Evolutionary conservation across 2,888 invertebrate species (phyloP), one percentile per base, ranked within the genome.

Genomic region (Sisyra nigra): DNA sequence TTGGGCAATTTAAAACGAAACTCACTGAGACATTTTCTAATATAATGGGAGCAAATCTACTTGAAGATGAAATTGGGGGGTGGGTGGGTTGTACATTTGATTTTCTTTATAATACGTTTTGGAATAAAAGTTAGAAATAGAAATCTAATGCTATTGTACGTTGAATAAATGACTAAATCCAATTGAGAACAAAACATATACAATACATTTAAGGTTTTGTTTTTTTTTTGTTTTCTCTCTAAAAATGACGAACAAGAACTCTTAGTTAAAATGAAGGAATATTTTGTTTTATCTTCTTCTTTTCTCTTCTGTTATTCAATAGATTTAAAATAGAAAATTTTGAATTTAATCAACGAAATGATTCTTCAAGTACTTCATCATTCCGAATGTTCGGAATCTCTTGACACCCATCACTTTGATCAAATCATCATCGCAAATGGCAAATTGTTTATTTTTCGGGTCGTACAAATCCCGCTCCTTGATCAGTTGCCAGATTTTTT

Each of bases 321-420:
- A 41, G 42, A 46, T 45, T 52, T 49, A 52, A 55, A 56, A 57
- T 57, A 57, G 56, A 54, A 53, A 54, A 51, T 55, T 57, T 55
- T 55, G 54, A 57, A 54, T 57, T 67, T 71, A 76, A 55, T 72
- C 72, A 56, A 73, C 66, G 63, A 93, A 92, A 67, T 93, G 94
- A 48, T 79, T 78, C 65, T 91, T 91, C 53, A 96, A 72, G 63
- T 88, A 87, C 62, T 94, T 94, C 83, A 94, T 86, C 94, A 94
- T 94, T 48, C 91, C 93, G 56, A 94, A 94, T 44, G 88, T 88
- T 53, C 87, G 80, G 73, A 96, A 91, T 54, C 91, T 78, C 60
- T 91, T 91, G 2, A 82, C 80, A 32, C 92, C 91, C 60, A 94
- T 86, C 32, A 94, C 83, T 63, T 85, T 87, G 61, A 80, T 68